Evolutionary conservation across 2,797 vertebrate genomes (phyloP).

Genomic region (Cyprinella venusta): DNA sequence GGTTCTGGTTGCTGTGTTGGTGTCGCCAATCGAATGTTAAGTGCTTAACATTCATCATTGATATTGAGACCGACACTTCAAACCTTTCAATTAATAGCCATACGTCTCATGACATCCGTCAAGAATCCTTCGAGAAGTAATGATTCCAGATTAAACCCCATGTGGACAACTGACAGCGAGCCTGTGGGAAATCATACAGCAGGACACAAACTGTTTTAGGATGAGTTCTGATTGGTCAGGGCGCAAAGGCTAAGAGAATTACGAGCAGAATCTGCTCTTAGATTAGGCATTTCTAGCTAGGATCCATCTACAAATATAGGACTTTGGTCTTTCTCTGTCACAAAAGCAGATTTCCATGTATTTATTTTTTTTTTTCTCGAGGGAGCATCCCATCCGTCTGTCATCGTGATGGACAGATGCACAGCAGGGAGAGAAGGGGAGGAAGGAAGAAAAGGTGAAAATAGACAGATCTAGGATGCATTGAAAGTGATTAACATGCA

Average conservation of each 20-base stretch:
- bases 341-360: constrained; percentile 40
- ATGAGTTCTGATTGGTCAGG: constrained; percentile 7
- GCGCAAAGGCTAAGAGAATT: constrained; percentile 21
- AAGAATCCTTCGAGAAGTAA: background rate
- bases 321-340: constrained; percentile 28
- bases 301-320: constrained; percentile 32
- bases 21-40: background rate
- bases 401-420: constrained; percentile 64
- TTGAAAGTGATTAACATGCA: constrained; percentile 63
- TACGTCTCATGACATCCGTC: background rate
- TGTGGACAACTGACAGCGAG: background rate
- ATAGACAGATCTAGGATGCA: constrained; percentile 47
- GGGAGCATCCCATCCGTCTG: constrained; percentile 45
- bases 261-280: constrained; percentile 13
- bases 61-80: background rate
- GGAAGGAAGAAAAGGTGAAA: constrained; percentile 10
- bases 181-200: constrained; percentile 3
- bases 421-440: constrained; percentile 32
- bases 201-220: background rate
- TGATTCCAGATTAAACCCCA: constrained; percentile 19
- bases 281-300: constrained; percentile 17
- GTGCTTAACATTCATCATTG: background rate
- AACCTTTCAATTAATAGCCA: constrained; percentile 1
- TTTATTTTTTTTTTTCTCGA: background rate
- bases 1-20: background rate